Base-by-base conservation (phyloP, 2,797 vertebrate species). In the Phrynocephalus guinanensis region DNA sequence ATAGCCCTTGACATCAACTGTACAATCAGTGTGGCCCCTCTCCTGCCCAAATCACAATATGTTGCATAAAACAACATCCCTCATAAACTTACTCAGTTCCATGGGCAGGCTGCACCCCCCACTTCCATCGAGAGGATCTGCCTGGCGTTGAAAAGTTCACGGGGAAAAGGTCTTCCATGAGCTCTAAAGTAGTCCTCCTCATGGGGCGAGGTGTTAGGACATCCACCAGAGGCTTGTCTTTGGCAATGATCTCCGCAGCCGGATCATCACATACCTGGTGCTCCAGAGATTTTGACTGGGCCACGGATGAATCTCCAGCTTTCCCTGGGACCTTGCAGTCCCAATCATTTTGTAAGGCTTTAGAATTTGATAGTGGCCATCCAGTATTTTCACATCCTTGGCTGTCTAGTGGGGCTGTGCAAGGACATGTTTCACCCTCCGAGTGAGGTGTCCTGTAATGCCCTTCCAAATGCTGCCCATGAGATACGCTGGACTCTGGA, bases 101-200 rank as follows among this genome's bases (percentile, higher is more conserved):
- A 70, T 88, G 88, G 11, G 3, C 15, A 0, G 6, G 60, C 50
- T 60, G 70, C 0, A 71, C 0, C 24, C 89, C 66, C 73, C 89
- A 66, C 60, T 83, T 90, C 83, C 56, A 91, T 52, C 92, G 90
- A 67, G 0, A n/a, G 2, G 86, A 89, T 86, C 86, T 93, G 89
- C 94, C 95, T 95, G 96, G 94, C 22, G 84, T 5, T 80, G 97
- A 96, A 11, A 97, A 86, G 87, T 97, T 97, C 90, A 98, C 96
- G 0, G 98, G 98, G 86, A 99, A 97, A 86, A 99, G 96, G 89
- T 97, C 98, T 93, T 99, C 98, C 97, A 99, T 97, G 90, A 99
- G 96, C 94, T 98, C 98, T 83, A 98, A 92, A 1, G 97, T 97
- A 0, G 97, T 98, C 95, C 98, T 98, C 73, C 98, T 97, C 70